phyloP scores from a whole-genome alignment of 2,888 invertebrate genomes.

The Cheilosia variabilis region DNA sequence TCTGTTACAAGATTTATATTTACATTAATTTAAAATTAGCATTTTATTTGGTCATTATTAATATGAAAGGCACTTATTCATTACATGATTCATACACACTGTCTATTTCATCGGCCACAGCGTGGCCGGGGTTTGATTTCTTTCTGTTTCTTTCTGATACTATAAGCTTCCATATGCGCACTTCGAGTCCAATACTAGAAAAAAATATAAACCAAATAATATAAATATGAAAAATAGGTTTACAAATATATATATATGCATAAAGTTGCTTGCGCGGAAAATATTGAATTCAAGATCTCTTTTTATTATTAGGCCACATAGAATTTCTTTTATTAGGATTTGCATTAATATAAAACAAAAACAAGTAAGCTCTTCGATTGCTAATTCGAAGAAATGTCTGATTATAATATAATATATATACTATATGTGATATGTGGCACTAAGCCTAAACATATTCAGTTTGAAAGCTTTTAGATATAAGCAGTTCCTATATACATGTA shows the following conservation, averaged over 20 bases:
- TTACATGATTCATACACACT: slow-evolving; percentile 83
- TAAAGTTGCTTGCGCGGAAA: too few relatives aligned
- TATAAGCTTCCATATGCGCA: slow-evolving; percentile 93
- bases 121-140: slow-evolving; percentile 17
- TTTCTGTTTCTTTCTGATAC: slow-evolving; percentile 80
- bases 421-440: too few relatives aligned
- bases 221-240: background rate
- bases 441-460: too few relatives aligned
- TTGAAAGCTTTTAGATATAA: too few relatives aligned
- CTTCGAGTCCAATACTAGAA: slow-evolving; percentile 91
- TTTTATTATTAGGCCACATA: too few relatives aligned
- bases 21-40: slow-evolving; percentile 1
- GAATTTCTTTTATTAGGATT: too few relatives aligned
- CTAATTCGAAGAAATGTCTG: too few relatives aligned
- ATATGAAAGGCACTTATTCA: slow-evolving; percentile 77
- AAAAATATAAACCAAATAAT: slow-evolving; percentile 63
- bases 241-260: background rate
- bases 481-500: too few relatives aligned
- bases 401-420: too few relatives aligned
- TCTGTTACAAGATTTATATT: slow-evolving; percentile 3
- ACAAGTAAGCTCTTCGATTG: too few relatives aligned
- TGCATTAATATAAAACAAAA: too few relatives aligned
- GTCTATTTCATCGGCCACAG: slow-evolving; percentile 73
- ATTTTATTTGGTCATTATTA: background rate
- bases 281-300: too few relatives aligned